These are phyloP conservation scores for Brachionus paranguensis DNA, from an alignment of 1,140 invertebrate genomes.

Conservation along the genomic window DNA sequence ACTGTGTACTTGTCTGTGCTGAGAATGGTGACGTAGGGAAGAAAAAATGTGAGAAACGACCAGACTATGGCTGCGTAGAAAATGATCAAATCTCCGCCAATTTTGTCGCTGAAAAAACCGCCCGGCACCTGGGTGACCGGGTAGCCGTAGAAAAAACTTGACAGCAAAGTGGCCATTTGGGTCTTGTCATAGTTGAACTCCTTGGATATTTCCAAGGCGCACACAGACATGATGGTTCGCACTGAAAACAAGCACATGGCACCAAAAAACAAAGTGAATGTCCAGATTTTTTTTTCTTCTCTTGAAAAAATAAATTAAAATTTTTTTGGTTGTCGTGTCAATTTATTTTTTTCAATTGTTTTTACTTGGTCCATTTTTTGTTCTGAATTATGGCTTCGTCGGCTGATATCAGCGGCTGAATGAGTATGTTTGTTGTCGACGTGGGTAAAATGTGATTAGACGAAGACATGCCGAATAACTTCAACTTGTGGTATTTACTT, in stretches of 20 bases:
- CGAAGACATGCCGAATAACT: background rate
- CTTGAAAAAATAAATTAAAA: conserved; percentile 32
- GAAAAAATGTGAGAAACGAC: conserved; percentile 62
- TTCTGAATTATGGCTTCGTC: conserved; percentile 17
- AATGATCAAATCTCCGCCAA: conserved; percentile 66
- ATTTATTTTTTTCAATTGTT: background rate
- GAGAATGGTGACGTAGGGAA: conserved; percentile 26
- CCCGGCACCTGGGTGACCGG: conserved; percentile 66
- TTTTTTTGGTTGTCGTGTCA: background rate
- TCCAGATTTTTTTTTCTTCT: conserved; percentile 38
- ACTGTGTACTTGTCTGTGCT: conserved; percentile 57
- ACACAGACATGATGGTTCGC: conserved; percentile 65
- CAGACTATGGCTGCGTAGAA: conserved; percentile 63
- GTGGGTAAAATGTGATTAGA: background rate
- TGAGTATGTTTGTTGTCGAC: background rate
- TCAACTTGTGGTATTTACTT: background rate
- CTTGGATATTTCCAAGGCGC: conserved; percentile 63
- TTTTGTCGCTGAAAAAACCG: conserved; percentile 65
- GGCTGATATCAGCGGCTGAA: background rate
- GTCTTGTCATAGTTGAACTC: conserved; percentile 68
- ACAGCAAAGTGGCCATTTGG: conserved; percentile 65
- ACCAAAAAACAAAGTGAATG: conserved; percentile 61
- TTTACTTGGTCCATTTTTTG: conserved; percentile 26
- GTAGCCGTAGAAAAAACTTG: conserved; percentile 73
- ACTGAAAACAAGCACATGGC: conserved; percentile 66